phyloP scores from a whole-genome alignment of 23 tunicate genomes.

The Trididemnum miniatum region DNA sequence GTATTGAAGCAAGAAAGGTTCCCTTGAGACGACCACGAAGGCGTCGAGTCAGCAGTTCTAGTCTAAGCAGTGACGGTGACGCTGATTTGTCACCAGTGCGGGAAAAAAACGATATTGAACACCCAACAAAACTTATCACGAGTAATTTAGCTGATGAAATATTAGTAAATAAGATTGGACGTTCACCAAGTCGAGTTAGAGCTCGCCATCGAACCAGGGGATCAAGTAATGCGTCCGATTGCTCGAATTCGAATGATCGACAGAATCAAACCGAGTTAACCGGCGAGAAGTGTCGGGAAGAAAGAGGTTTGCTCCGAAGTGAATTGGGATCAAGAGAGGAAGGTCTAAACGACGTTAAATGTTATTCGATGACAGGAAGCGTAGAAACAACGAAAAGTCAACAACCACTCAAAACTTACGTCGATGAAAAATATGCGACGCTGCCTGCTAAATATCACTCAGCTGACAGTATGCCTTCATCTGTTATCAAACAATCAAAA shows the following conservation, averaged over 20 bases:
- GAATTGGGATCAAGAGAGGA: neutral
- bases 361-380: neutral
- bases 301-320: neutral
- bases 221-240: neutral
- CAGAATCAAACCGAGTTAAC: too few relatives aligned
- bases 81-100: neutral
- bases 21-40: neutral
- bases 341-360: neutral
- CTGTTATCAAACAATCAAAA: neutral
- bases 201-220: neutral
- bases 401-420: neutral
- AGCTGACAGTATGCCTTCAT: too few relatives aligned
- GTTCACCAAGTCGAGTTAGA: neutral
- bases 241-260: neutral
- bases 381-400: neutral
- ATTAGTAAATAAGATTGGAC: neutral
- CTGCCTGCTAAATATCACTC: neutral
- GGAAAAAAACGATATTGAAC: too few relatives aligned
- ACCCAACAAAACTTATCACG: too few relatives aligned
- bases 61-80: neutral
- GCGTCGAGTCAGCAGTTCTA: neutral
- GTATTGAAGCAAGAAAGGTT: neutral
- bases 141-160: too few relatives aligned
- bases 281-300: neutral
- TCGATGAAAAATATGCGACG: neutral